phyloP scores from a whole-genome alignment of 2,113 vertebrate species.

The Rhea americana region DNA sequence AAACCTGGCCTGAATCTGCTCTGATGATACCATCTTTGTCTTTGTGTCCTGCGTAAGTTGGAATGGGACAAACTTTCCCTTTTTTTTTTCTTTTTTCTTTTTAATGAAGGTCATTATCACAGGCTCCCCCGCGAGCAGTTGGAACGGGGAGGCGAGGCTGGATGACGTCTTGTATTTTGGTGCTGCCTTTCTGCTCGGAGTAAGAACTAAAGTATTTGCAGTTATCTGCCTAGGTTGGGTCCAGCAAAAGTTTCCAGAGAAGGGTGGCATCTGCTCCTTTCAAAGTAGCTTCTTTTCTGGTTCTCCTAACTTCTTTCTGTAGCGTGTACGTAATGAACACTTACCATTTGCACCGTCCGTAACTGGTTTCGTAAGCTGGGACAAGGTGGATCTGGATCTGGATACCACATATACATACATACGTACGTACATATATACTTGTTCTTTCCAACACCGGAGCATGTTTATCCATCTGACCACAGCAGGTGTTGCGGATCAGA shows the following conservation, averaged over 20 bases:
- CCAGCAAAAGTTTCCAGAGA: background rate
- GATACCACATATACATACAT: rapidly evolving
- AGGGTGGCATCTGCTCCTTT: background rate
- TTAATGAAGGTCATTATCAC: background rate
- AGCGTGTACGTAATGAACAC: background rate
- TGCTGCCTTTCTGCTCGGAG: background rate
- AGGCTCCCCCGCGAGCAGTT: background rate
- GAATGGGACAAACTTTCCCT: background rate
- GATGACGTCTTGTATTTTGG: background rate
- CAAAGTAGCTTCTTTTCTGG: background rate
- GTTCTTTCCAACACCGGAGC: background rate
- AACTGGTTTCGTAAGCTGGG: background rate
- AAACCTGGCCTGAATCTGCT: background rate
- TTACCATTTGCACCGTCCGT: background rate
- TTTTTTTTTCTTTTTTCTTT: too few relatives aligned
- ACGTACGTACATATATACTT: too few relatives aligned
- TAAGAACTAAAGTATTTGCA: background rate
- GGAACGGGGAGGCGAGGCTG: background rate
- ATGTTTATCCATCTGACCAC: rapidly evolving
- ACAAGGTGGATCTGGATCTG: background rate
- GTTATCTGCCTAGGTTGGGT: background rate
- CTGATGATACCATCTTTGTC: background rate
- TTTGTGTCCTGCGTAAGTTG: background rate
- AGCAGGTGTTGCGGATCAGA: background rate
- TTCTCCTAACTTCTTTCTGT: background rate